A percentile compares a stretch with the other conserved stretches of the same genome.
These are phyloP conservation scores for Spilogale gracilis DNA, from an alignment of 2,113 vertebrate genomes.

Conservation along the genomic window DNA sequence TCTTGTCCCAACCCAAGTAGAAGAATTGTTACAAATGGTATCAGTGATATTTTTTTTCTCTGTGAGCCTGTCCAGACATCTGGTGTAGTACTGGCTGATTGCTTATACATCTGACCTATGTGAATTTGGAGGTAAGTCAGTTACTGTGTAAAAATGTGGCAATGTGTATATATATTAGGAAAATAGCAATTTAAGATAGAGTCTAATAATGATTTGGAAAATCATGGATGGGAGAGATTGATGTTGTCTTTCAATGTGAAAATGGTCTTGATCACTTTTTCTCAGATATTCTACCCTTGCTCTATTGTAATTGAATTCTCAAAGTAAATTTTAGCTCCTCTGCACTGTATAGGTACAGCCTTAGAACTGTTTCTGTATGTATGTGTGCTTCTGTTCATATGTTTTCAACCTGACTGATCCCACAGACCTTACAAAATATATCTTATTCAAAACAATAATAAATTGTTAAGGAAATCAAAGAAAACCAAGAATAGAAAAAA, in stretches of 20 bases:
- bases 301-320: not conserved
- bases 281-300: not conserved
- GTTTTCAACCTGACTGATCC: not conserved
- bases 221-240: not conserved
- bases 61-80: not conserved
- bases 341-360: not conserved
- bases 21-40: not conserved
- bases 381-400: not conserved
- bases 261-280: not conserved
- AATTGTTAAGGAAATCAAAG: not conserved
- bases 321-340: not conserved
- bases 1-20: not conserved
- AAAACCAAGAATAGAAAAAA: not conserved
- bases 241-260: slow-evolving; percentile 26
- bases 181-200: not conserved
- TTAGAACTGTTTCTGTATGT: not conserved
- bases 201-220: slow-evolving; percentile 2
- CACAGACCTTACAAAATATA: not conserved
- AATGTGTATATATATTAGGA: not conserved
- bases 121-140: not conserved
- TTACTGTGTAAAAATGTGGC: not conserved
- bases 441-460: slow-evolving; percentile 16
- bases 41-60: not conserved
- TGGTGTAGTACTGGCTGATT: not conserved
- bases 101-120: not conserved